Evolutionary conservation across 2,797 vertebrate genomes (phyloP).

Genomic region (Columba guinea): DNA sequence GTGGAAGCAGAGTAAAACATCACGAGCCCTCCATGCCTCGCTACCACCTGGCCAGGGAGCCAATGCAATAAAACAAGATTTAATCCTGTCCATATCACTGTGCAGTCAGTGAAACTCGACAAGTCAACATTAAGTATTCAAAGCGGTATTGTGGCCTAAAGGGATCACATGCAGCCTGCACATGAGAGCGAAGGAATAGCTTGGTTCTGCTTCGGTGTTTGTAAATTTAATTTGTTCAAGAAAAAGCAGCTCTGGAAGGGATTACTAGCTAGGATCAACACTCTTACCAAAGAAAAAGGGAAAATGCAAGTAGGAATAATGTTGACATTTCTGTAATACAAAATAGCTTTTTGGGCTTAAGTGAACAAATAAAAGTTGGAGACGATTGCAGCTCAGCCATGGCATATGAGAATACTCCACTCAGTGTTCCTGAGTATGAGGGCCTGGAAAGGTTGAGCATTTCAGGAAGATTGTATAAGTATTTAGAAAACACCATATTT

Average conservation of each 20-base stretch:
- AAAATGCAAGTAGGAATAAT: slow-evolving; percentile 37
- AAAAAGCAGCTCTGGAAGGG: slow-evolving; percentile 62
- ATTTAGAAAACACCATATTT: background rate
- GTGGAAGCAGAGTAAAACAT: background rate
- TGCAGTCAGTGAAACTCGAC: slow-evolving; percentile 23
- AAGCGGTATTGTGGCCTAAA: slow-evolving; percentile 3
- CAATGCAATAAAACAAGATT: slow-evolving; percentile 28
- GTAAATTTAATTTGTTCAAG: slow-evolving; percentile 64
- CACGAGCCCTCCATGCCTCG: background rate
- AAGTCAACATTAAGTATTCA: slow-evolving; percentile 61
- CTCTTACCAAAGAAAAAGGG: slow-evolving; percentile 19
- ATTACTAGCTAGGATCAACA: slow-evolving; percentile 55
- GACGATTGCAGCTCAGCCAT: background rate
- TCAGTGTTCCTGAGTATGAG: background rate
- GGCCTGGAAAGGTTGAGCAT: background rate
- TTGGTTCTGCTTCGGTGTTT: slow-evolving; percentile 61
- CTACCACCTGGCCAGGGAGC: background rate
- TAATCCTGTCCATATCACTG: slow-evolving; percentile 8
- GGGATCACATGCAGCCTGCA: slow-evolving; percentile 35
- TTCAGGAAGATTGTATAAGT: background rate
- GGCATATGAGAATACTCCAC: background rate
- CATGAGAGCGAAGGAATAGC: background rate
- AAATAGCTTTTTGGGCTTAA: slow-evolving; percentile 19
- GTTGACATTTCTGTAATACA: slow-evolving; percentile 29
- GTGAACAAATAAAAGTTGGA: slow-evolving; percentile 35